Percentiles rank a stretch among this genome's conserved stretches.
Evolutionary conservation across 2,888 invertebrate genomes (phyloP).

Genomic region (Synergus japonicus): DNA sequence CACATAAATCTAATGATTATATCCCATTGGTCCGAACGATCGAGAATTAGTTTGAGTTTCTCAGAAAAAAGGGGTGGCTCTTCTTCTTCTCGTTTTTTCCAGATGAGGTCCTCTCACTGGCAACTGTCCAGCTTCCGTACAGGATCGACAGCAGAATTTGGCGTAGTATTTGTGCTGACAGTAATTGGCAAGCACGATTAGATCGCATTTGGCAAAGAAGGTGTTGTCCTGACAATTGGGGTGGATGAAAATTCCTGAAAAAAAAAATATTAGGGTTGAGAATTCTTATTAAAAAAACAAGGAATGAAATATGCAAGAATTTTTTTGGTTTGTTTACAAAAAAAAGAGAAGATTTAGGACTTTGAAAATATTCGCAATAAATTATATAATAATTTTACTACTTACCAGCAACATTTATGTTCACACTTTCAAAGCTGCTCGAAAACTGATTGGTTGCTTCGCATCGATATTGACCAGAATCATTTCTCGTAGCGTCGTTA

Average conservation of each 20-base stretch:
- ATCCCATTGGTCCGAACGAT: slow-evolving; percentile 43
- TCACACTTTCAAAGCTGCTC: slow-evolving; percentile 82
- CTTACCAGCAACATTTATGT: slow-evolving; percentile 88
- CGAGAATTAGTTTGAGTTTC: slow-evolving; percentile 32
- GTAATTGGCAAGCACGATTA: slow-evolving; percentile 90
- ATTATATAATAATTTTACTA: slow-evolving; percentile 36
- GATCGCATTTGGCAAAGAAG: slow-evolving; percentile 92
- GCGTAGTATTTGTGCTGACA: slow-evolving; percentile 96
- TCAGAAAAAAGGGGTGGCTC: slow-evolving; percentile 54
- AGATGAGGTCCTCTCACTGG: slow-evolving; percentile 78
- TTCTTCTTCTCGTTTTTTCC: slow-evolving; percentile 66
- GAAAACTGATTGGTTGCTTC: slow-evolving; percentile 88
- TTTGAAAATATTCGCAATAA: neutral
- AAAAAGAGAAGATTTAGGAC: neutral
- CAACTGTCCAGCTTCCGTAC: slow-evolving; percentile 91
- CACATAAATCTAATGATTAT: slow-evolving; percentile 45
- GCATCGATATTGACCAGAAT: slow-evolving; percentile 91
- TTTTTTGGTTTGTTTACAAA: too few species aligned
- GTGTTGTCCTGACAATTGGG: slow-evolving; percentile 92
- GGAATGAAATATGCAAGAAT: too few species aligned
- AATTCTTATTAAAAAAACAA: too few species aligned
- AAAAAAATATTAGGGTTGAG: slow-evolving; percentile 46
- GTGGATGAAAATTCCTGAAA: slow-evolving; percentile 85
- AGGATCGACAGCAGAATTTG: slow-evolving; percentile 95
- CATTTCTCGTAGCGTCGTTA: slow-evolving; percentile 81